Evolutionary conservation across 2,797 vertebrate genomes (phyloP).

Genomic region (Acipenser oxyrinchus): DNA sequence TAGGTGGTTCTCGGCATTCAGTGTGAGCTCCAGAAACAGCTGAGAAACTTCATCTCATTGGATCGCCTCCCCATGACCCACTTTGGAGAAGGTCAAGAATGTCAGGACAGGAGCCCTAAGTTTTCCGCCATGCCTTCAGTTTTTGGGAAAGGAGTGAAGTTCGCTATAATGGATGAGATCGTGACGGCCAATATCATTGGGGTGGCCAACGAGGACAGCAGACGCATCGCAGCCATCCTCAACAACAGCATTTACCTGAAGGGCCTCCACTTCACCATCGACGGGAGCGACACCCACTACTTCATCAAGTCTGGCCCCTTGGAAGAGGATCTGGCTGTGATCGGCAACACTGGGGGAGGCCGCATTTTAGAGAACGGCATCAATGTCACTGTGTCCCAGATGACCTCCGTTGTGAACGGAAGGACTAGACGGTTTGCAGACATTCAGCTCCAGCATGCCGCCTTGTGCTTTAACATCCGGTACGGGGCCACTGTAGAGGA

Average conservation of each 20-base stretch:
- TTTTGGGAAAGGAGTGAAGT: slow-evolving; percentile 91
- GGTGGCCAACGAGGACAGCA: slow-evolving; percentile 92
- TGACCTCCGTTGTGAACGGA: slow-evolving; percentile 81
- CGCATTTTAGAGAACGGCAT: slow-evolving; percentile 87
- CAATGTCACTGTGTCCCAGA: slow-evolving; percentile 94
- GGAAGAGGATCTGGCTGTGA: slow-evolving; percentile 82
- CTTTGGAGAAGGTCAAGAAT: slow-evolving; percentile 45
- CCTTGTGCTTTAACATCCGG: slow-evolving; percentile 85
- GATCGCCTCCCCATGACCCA: slow-evolving; percentile 80
- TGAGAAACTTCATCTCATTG: slow-evolving; percentile 83
- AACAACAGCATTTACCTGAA: slow-evolving; percentile 81
- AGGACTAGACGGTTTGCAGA: slow-evolving; percentile 93
- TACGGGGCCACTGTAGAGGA: slow-evolving; percentile 88
- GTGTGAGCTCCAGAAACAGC: slow-evolving; percentile 86
- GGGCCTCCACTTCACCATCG: slow-evolving; percentile 85
- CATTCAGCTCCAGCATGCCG: slow-evolving; percentile 90
- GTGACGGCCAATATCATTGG: slow-evolving; percentile 89
- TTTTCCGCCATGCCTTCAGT: slow-evolving; percentile 86
- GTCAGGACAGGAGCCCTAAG: slow-evolving; percentile 56
- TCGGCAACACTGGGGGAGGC: slow-evolving; percentile 68
- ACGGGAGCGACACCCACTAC: slow-evolving; percentile 87
- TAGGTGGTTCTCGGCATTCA: slow-evolving; percentile 88
- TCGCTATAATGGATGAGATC: slow-evolving; percentile 73
- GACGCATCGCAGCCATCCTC: slow-evolving; percentile 82
- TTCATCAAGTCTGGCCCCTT: slow-evolving; percentile 89